Percentiles rank a stretch among this genome's conserved stretches.
phyloP scores from a whole-genome alignment of 2,888 invertebrate genomes.

The Ceramica pisi region DNA sequence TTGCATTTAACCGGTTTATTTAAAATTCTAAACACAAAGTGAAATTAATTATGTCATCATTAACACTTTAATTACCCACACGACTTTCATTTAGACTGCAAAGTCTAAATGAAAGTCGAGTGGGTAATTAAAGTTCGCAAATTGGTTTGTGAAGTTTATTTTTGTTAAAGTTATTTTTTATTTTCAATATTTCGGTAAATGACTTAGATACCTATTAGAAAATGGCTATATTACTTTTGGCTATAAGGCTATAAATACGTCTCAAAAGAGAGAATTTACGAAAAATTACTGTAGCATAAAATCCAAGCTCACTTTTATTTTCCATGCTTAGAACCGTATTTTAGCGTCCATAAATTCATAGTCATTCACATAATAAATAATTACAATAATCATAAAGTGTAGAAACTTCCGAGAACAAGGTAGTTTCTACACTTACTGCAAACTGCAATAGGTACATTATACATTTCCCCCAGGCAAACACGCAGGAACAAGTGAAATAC shows the following conservation, averaged over 20 bases:
- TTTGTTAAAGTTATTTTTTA: not conserved
- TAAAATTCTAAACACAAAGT: slow-evolving; percentile 16
- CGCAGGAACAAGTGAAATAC: slow-evolving; percentile 20
- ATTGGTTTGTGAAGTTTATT: not conserved
- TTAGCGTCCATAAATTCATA: not conserved
- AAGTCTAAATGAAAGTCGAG: slow-evolving; percentile 29
- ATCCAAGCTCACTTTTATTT: not conserved
- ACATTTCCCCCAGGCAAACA: slow-evolving; percentile 19
- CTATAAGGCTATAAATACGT: no score
- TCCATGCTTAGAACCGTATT: not conserved
- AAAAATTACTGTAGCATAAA: not conserved
- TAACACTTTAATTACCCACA: slow-evolving; percentile 24
- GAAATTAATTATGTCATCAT: slow-evolving; percentile 40
- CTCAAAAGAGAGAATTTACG: no score
- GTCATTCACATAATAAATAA: no score
- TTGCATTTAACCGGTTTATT: slow-evolving; percentile 23
- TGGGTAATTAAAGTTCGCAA: slow-evolving; percentile 10
- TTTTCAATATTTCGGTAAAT: not conserved
- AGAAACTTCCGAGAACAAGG: not conserved
- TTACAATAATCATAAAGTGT: no score
- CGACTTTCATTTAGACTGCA: slow-evolving; percentile 29
- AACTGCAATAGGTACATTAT: not conserved
- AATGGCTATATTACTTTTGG: not conserved
- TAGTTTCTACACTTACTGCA: no score
- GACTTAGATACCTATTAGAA: not conserved